Base-by-base conservation (phyloP, 2,113 vertebrate species). In the Microcebus lehilahytsara region DNA sequence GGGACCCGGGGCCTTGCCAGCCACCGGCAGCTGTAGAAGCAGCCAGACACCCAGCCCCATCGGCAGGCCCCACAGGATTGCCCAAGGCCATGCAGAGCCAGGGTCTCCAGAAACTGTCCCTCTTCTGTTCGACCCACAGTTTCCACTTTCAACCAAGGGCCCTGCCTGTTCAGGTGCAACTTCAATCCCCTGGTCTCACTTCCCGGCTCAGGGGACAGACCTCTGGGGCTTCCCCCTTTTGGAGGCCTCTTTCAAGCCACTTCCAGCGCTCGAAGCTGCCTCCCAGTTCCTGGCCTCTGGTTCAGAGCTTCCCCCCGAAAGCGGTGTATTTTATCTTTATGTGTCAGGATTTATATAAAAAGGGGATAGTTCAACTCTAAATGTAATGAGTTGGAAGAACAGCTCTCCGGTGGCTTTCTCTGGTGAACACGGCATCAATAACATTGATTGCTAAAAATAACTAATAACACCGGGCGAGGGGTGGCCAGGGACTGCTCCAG, bases 361-460 rank as follows among this genome's bases (percentile, higher is more conserved):
- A 97, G 98, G 98, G 98, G 98, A 98, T 98, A 98, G 98, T 98
- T 99, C 98, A 98, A 96, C 98, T 98, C 98, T 98, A 98, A 98
- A 90, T 93, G 98, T 98, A 98, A 98, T 98, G 98, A 98, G 98
- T 98, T 98, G 97, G 98, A 98, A 98, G 98, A 99, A 99, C 96
- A 97, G 98, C 98, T 98, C 99, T 98, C 98, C 96, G 97, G 98
- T 96, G 99, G 98, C 97, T 97, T 97, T 96, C 98, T 98, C 94
- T 30, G 75, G 98, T 53, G 75, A 93, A 93, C 95, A 42, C 0
- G 0, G 98, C 94, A 67, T 98, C 98, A 98, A 98, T 99, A 98
- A 93, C 98, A 98, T 98, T 34, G 97, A 99, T 97, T 97, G 98
- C 98, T 98, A 98, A 98, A 98, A 98, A 97, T 98, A 98, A 98